Base-by-base conservation (phyloP, 2,797 vertebrate species). In the Sebastes alutus region DNA sequence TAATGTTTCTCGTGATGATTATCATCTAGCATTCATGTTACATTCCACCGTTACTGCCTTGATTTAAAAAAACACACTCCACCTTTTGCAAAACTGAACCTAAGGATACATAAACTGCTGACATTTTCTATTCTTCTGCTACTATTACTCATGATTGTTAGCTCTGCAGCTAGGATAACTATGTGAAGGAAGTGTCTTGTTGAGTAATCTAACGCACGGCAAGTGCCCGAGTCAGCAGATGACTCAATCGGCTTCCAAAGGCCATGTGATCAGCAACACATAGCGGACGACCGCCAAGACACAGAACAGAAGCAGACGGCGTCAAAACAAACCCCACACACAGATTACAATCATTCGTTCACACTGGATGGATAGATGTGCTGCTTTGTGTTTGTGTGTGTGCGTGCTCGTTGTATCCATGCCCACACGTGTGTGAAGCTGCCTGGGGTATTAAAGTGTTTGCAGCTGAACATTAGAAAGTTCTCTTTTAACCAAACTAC, bases 161-260 rank as follows among this genome's bases (percentile, higher is more conserved):
- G 5, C 32, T 52, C 42, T 27, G 68, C 54, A 9, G 23, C 63
- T 14, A 22, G 42, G 62, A 63, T 27, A 38, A 38, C 11, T 9
- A 29, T 54, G 59, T 35, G 56, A 82, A 77, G 71, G 46, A 88
- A 81, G 65, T 27, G 12, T 35, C 35, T 35, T 2, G 29, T 83
- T 85, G 58, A 77, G 64, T 79, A 85, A 83, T 70, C 69, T 79
- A 70, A 61, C 63, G 66, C 32, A 64, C 35, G 38, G 30, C 69
- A 62, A 79, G 56, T 29, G 16, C 29, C 60, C 10, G 55, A 86
- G 78, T 91, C 84, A 87, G 73, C 74, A 87, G 55, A 81, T 84
- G 82, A 88, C 52, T 83, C 82, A 71, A 12, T 75, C 65, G 18
- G 72, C 61, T 74, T 78, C 60, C 70, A 75, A 67, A 83, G 80